A percentile compares a stretch with the other conserved stretches of the same genome.
Conservation (phyloP, 2,797 vertebrate genomes). For the Buceros bicornis region DNA sequence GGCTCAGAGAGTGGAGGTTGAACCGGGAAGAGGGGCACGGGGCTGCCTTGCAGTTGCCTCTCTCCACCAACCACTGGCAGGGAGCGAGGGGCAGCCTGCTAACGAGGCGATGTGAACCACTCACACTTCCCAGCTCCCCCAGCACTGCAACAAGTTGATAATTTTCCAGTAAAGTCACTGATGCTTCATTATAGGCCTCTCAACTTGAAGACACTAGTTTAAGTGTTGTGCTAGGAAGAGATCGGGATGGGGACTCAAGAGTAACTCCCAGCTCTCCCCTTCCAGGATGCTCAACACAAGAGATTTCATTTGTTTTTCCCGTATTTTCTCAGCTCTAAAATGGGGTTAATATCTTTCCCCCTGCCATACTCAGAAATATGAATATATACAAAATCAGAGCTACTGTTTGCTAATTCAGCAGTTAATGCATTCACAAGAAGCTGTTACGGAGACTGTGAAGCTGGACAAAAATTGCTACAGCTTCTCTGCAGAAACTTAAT, state of each 20-base stretch:
- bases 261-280: not conserved
- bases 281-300: not conserved
- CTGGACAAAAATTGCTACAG: not conserved
- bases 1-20: not conserved
- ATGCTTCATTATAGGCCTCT: not conserved
- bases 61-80: not conserved
- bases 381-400: not conserved
- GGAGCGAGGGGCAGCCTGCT: not conserved
- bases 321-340: not conserved
- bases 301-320: not conserved
- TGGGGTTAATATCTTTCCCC: not conserved
- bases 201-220: not conserved
- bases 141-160: not conserved
- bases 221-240: not conserved
- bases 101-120: not conserved
- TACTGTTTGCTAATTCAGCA: not conserved
- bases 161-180: not conserved
- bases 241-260: not conserved
- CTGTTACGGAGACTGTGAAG: not conserved
- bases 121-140: not conserved
- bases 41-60: not conserved
- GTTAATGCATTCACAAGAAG: not conserved
- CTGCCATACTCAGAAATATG: not conserved
- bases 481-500: not conserved
- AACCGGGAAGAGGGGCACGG: rapidly evolving